A percentile compares a stretch with the other conserved stretches of the same genome.
Evolutionary conservation across 2,113 vertebrate genomes (phyloP).

Genomic region (western clawed frog (Xenopus tropicalis)): DNA sequence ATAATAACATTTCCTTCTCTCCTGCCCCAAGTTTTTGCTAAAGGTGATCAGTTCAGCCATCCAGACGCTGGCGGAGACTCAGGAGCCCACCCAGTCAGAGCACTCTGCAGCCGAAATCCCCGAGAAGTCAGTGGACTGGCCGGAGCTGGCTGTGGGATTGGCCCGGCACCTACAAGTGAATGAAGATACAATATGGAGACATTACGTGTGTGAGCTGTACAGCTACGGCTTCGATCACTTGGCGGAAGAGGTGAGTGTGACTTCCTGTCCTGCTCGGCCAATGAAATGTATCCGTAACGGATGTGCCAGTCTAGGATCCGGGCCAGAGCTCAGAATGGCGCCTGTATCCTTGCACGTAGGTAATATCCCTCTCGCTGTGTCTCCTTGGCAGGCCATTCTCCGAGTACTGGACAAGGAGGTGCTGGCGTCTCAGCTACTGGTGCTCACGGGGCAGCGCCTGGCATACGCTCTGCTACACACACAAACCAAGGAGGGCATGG

Average conservation of each 20-base stretch:
- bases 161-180: slow-evolving; percentile 83
- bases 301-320: no score
- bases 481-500: slow-evolving; percentile 83
- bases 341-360: no score
- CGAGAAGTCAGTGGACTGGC: slow-evolving; percentile 77
- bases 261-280: no score
- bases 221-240: slow-evolving; percentile 84
- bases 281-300: no score
- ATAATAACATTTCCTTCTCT: no score
- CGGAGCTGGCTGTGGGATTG: slow-evolving; percentile 75
- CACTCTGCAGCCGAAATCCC: slow-evolving; percentile 46
- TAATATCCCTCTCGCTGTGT: no score
- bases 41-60: slow-evolving; percentile 79
- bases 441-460: slow-evolving; percentile 88
- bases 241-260: slow-evolving; percentile 79
- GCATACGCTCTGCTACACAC: slow-evolving; percentile 77
- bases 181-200: slow-evolving; percentile 78
- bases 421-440: slow-evolving; percentile 87
- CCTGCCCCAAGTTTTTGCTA: slow-evolving; percentile 74
- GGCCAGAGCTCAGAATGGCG: no score
- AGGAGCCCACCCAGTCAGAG: slow-evolving; percentile 51
- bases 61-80: slow-evolving; percentile 62
- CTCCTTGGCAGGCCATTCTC: slow-evolving; percentile 72
- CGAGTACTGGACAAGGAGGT: slow-evolving; percentile 91
- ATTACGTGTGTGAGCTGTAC: slow-evolving; percentile 91